Evolutionary conservation across 2,888 invertebrate genomes (phyloP).

Genomic region (Mesodorylaimus sp.): DNA sequence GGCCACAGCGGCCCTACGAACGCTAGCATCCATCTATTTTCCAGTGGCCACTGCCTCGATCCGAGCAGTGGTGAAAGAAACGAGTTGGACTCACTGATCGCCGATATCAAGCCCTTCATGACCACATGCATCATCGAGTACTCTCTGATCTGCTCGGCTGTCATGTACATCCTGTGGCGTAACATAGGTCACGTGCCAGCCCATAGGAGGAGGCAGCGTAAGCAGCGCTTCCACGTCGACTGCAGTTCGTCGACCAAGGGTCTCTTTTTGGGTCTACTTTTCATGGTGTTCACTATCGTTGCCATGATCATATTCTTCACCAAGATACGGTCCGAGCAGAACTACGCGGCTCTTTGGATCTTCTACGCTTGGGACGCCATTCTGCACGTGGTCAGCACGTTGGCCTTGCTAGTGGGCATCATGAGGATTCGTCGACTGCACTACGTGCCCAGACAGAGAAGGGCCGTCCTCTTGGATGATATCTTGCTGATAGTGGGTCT

Average conservation of each 20-base stretch:
- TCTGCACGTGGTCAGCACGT: not conserved
- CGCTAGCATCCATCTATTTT: no score
- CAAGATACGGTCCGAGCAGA: constrained; percentile 59
- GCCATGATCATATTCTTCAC: constrained; percentile 89
- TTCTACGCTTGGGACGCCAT: constrained; percentile 4
- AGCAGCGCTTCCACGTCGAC: constrained; percentile 10
- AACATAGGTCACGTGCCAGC: constrained; percentile 40
- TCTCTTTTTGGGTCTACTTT: constrained; percentile 69
- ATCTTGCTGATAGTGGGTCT: constrained; percentile 8
- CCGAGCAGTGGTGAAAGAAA: constrained; percentile 54
- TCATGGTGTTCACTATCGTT: constrained; percentile 71
- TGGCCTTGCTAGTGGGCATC: not conserved
- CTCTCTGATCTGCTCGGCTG: constrained; percentile 78
- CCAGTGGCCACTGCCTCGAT: no score
- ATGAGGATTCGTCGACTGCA: not conserved
- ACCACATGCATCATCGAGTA: constrained; percentile 90
- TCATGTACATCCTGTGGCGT: constrained; percentile 91
- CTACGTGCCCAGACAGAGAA: not conserved
- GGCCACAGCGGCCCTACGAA: no score
- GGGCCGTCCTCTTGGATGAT: constrained; percentile 4
- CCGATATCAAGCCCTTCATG: constrained; percentile 50
- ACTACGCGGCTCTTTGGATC: constrained; percentile 27
- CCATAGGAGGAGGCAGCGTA: no score
- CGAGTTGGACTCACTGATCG: not conserved
- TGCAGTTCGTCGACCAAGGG: constrained; percentile 35